Evolutionary conservation across 2,888 invertebrate species (phyloP).

Genomic region (Itoplectis maculator): DNA sequence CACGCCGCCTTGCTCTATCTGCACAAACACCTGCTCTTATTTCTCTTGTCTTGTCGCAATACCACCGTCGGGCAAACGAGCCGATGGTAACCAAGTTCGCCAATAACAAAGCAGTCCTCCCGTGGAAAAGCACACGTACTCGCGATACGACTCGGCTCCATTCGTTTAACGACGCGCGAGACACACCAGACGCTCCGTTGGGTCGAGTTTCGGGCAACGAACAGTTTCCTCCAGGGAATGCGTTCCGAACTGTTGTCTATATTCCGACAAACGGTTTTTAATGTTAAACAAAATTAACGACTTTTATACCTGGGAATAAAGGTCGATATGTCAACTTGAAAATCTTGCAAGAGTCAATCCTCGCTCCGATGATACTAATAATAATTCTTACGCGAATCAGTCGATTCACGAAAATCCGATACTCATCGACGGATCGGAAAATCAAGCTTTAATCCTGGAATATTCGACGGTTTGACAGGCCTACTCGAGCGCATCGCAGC

Average conservation of each 20-base stretch:
- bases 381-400: background rate
- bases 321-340: too few relatives aligned
- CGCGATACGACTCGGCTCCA: slow-evolving; percentile 42
- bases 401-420: background rate
- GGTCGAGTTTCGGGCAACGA: background rate
- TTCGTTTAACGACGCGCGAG: background rate
- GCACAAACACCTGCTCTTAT: background rate
- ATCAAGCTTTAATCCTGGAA: background rate
- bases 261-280: background rate
- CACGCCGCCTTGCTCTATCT: slow-evolving; percentile 21
- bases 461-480: background rate
- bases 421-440: background rate
- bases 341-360: too few relatives aligned
- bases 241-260: background rate
- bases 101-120: slow-evolving; percentile 54
- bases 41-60: slow-evolving; percentile 37
- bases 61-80: background rate
- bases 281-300: background rate
- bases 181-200: background rate
- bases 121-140: slow-evolving; percentile 29
- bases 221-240: background rate
- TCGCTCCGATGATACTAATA: background rate
- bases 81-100: slow-evolving; percentile 49
- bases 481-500: background rate
- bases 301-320: background rate